A percentile compares a stretch with the other conserved stretches of the same genome.
These are phyloP conservation scores for Telenomus remus DNA, from an alignment of 1,140 invertebrate species.

Conservation along the genomic window DNA sequence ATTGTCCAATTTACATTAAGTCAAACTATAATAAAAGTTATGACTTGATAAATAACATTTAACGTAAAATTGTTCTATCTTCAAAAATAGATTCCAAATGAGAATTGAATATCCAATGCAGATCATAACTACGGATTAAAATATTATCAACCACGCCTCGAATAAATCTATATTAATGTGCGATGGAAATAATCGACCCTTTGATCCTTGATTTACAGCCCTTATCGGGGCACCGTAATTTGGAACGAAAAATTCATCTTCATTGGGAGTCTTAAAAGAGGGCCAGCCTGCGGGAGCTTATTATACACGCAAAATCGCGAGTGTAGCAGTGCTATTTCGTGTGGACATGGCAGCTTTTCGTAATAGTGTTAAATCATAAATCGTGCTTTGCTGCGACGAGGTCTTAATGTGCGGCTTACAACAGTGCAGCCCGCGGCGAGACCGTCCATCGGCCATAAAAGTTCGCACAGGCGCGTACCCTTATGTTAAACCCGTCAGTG, in stretches of 20 bases:
- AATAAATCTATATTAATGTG: conserved; percentile 15
- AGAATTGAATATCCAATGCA: no score
- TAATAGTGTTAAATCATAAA: conserved; percentile 62
- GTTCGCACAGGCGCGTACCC: conserved; percentile 34
- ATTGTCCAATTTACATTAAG: no score
- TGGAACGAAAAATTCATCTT: conserved; percentile 32
- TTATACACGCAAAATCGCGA: conserved; percentile 46
- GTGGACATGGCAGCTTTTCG: conserved; percentile 29
- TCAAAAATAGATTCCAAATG: no score
- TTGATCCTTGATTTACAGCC: conserved; percentile 24
- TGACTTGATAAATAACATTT: no score
- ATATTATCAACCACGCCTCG: no score
- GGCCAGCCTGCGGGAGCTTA: conserved; percentile 4
- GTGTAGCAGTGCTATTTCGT: conserved; percentile 28
- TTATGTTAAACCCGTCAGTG: conserved; percentile 14
- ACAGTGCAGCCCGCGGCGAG: background rate
- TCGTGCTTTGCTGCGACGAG: conserved; percentile 45
- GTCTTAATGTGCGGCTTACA: conserved; percentile 51
- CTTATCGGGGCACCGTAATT: conserved; percentile 20
- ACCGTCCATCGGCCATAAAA: conserved; percentile 22
- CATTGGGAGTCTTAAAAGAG: conserved; percentile 23
- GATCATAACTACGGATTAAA: no score
- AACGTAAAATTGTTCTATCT: no score
- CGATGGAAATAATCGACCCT: conserved; percentile 14
- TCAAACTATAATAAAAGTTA: no score